A percentile compares a stretch with the other conserved stretches of the same genome.
Conservation (phyloP, 2,888 invertebrate species). For the Abscondita cerata region DNA sequence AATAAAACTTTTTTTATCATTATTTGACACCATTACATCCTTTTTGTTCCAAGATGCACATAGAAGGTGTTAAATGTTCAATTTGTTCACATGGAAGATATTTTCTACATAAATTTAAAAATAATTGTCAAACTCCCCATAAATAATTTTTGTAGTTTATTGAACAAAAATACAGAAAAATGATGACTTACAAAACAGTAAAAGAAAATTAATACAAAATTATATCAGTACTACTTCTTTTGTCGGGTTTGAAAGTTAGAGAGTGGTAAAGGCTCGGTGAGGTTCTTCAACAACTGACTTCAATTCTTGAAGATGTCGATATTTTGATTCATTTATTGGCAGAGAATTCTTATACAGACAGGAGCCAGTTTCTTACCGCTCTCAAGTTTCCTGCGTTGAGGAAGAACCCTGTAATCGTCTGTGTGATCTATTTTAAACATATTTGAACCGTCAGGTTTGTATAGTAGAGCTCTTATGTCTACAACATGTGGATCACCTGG, state of each 20-base stretch:
- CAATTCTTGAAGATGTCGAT: not conserved
- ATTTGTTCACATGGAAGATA: not conserved
- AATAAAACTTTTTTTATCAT: too few relatives aligned
- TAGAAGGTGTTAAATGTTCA: not conserved
- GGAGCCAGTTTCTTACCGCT: not conserved
- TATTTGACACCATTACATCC: not conserved
- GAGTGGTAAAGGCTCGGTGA: not conserved
- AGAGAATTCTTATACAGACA: not conserved
- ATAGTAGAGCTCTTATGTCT: not conserved
- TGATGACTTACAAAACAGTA: not conserved
- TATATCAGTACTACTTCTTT: not conserved
- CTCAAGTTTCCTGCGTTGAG: not conserved
- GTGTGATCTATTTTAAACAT: not conserved
- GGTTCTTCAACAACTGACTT: not conserved
- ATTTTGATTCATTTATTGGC: not conserved
- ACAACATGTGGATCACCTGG: not conserved
- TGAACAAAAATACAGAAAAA: not conserved
- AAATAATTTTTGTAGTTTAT: not conserved
- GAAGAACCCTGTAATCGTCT: constrained; percentile 1
- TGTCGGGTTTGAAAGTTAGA: constrained; percentile 2
- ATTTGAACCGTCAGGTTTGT: not conserved
- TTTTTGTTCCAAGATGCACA: not conserved
- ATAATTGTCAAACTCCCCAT: not conserved
- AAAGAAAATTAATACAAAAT: not conserved
- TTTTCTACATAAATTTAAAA: not conserved